Percentiles rank a stretch among this genome's conserved stretches.
These are phyloP conservation scores for Elachura formosa DNA, from an alignment of 2,113 vertebrate species.

Conservation along the genomic window DNA sequence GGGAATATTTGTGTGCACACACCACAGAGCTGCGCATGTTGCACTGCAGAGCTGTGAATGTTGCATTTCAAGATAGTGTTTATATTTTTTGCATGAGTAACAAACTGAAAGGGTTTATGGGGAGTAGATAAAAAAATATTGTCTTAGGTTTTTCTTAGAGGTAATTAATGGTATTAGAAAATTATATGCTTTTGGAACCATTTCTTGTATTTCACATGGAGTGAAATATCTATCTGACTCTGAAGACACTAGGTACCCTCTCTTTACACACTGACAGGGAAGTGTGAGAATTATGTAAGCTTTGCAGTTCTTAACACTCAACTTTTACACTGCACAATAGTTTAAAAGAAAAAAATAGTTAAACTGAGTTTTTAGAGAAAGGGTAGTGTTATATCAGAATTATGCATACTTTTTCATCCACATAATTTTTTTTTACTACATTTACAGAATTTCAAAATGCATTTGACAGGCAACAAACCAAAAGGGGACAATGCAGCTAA, in stretches of 20 bases:
- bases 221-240: not conserved
- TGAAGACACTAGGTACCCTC: not conserved
- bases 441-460: not conserved
- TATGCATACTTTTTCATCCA: not conserved
- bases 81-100: not conserved
- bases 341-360: not conserved
- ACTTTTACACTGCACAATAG: not conserved
- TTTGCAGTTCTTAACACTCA: not conserved
- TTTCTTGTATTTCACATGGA: not conserved
- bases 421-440: not conserved
- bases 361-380: not conserved
- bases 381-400: not conserved
- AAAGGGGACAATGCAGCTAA: not conserved
- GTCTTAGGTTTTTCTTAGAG: not conserved
- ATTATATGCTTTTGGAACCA: not conserved
- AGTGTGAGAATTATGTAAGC: not conserved
- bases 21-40: not conserved
- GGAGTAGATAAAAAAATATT: not conserved
- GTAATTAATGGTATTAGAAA: not conserved
- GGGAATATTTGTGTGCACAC: constrained; percentile 6
- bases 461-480: not conserved
- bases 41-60: not conserved
- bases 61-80: not conserved
- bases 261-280: not conserved
- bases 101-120: not conserved